Conservation (phyloP, 2,888 invertebrate species). For the Hyposoter didymator region DNA sequence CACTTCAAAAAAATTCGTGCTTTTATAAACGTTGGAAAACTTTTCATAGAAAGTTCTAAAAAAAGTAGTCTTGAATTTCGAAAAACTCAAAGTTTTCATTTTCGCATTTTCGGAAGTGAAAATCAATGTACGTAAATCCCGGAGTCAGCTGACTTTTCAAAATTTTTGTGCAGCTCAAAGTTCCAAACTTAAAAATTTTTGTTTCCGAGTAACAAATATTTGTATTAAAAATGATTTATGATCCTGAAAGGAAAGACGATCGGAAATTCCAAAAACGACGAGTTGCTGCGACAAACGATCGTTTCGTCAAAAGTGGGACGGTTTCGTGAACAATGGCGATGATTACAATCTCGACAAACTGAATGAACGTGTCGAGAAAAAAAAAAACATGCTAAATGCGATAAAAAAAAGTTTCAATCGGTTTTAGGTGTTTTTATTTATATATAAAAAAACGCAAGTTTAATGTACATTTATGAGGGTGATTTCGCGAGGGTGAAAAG, state of each 20-base stretch:
- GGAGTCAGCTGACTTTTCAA: not conserved
- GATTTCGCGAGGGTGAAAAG: conserved; percentile 44
- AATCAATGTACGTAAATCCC: not conserved
- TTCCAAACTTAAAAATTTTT: not conserved
- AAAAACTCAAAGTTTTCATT: too few relatives aligned
- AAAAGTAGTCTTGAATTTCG: not conserved
- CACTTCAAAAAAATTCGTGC: not conserved
- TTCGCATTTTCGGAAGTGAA: not conserved
- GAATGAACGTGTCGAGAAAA: conserved; percentile 27
- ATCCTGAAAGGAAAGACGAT: not conserved
- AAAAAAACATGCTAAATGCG: conserved; percentile 25
- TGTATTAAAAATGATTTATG: not conserved
- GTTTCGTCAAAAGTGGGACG: not conserved
- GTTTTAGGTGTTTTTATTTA: conserved; percentile 76
- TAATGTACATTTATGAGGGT: conserved; percentile 79
- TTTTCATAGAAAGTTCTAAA: not conserved
- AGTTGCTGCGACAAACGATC: not conserved
- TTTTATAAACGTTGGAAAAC: too few relatives aligned
- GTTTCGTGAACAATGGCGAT: not conserved
- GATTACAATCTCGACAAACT: not conserved
- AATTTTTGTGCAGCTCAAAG: not conserved
- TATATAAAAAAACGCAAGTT: conserved; percentile 71
- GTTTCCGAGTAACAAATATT: too few relatives aligned
- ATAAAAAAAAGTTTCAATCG: conserved; percentile 30
- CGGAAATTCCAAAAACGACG: not conserved